Evolutionary conservation across 2,888 invertebrate species (phyloP).

Genomic region (Patella caerulea): DNA sequence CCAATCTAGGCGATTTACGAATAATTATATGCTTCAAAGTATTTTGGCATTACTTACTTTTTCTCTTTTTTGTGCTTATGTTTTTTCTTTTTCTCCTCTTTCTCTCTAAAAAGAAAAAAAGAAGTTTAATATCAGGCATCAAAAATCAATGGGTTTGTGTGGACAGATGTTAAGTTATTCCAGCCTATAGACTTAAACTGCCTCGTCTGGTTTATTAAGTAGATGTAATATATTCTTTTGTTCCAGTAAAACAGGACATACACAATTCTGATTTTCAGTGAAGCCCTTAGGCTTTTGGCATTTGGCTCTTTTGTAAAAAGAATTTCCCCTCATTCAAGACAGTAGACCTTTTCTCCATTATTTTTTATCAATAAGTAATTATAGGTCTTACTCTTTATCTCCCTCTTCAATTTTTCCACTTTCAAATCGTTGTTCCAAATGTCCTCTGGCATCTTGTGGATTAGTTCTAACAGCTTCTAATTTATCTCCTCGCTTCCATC

Average conservation of each 20-base stretch:
- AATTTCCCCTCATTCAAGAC: too few relatives aligned
- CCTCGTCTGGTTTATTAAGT: too few relatives aligned
- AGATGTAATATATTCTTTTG: too few relatives aligned
- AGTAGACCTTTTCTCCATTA: not conserved
- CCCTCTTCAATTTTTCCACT: conserved; percentile 18
- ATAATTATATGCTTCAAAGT: conserved; percentile 12
- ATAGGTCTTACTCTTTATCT: conserved; percentile 23
- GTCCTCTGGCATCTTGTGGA: not conserved
- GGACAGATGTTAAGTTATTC: too few relatives aligned
- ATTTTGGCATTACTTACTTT: conserved; percentile 20
- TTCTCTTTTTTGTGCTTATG: conserved; percentile 21
- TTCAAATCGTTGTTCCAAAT: conserved; percentile 16
- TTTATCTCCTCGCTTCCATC: conserved; percentile 42
- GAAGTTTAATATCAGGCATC: not conserved
- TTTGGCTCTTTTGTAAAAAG: too few relatives aligned
- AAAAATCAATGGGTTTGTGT: too few relatives aligned
- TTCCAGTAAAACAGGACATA: too few relatives aligned
- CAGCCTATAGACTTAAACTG: too few relatives aligned
- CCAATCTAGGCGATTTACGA: conserved; percentile 13
- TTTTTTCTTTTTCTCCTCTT: conserved; percentile 26
- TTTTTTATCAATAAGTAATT: not conserved
- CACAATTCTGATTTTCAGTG: too few relatives aligned
- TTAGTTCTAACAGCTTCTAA: conserved; percentile 23
- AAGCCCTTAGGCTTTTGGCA: too few relatives aligned
- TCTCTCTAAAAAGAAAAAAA: conserved; percentile 18